Conservation (phyloP, 1,140 invertebrate species). For the Paralvinella palmiformis region DNA sequence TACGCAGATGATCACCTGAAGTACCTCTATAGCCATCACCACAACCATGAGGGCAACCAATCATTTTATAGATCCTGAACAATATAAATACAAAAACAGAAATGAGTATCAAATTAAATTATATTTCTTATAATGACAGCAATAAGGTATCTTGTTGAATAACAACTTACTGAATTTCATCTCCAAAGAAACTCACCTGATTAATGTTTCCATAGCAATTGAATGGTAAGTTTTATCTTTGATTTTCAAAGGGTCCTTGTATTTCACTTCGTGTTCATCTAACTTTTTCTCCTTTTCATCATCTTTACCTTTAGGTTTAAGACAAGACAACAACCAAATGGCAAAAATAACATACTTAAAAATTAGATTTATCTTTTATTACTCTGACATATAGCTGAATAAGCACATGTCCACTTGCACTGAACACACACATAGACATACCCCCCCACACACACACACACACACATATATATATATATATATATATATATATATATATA, state of each 20-base stretch:
- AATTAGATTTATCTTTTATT: too few relatives aligned
- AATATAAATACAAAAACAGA: slow-evolving; percentile 11
- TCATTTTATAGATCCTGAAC: slow-evolving; percentile 71
- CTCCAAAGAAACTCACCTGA: slow-evolving; percentile 45
- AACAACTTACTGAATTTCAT: too few relatives aligned
- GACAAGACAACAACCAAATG: too few relatives aligned
- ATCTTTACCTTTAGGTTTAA: not conserved
- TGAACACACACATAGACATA: too few relatives aligned
- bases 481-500: too few relatives aligned
- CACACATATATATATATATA: too few relatives aligned
- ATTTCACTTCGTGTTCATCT: slow-evolving; percentile 2
- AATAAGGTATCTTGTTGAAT: too few relatives aligned
- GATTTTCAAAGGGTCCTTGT: not conserved
- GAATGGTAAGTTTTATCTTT: slow-evolving; percentile 44
- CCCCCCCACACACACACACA: too few relatives aligned
- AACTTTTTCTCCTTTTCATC: not conserved
- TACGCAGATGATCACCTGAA: slow-evolving; percentile 59
- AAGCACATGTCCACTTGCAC: too few relatives aligned
- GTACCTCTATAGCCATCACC: slow-evolving; percentile 67
- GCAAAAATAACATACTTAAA: too few relatives aligned
- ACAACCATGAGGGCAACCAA: slow-evolving; percentile 90
- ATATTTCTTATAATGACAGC: too few relatives aligned
- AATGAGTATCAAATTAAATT: slow-evolving; percentile 8
- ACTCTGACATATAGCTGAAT: too few relatives aligned
- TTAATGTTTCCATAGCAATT: slow-evolving; percentile 54